Evolutionary conservation across 2,797 vertebrate genomes (phyloP).

Genomic region (Melanotaenia pygmaea): DNA sequence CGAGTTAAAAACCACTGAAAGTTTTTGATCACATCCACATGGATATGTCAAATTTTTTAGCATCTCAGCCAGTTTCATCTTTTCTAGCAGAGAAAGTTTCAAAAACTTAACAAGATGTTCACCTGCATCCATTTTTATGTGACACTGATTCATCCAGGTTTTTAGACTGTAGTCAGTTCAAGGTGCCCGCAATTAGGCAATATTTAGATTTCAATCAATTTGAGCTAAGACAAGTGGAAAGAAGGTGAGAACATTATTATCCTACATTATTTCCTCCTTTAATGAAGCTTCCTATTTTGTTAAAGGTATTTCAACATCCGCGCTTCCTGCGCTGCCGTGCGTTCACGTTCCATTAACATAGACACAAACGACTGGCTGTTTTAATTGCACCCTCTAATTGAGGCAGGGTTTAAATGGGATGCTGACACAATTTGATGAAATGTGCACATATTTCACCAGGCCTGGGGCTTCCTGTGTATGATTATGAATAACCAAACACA

Average conservation of each 20-base stretch:
- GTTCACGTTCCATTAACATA: conserved; percentile 54
- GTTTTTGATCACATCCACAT: background rate
- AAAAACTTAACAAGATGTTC: background rate
- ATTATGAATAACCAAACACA: conserved; percentile 49
- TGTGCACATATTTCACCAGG: conserved; percentile 41
- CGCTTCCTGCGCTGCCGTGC: conserved; percentile 9
- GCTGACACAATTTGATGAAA: conserved; percentile 55
- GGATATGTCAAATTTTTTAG: background rate
- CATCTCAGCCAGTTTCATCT: background rate
- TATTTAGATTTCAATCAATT: conserved; percentile 29
- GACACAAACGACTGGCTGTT: conserved; percentile 42
- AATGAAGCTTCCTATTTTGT: conserved; percentile 43
- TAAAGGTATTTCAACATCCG: conserved; percentile 31
- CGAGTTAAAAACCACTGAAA: background rate
- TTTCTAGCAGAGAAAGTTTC: background rate
- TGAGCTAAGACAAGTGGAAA: conserved; percentile 11
- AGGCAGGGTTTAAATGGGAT: conserved; percentile 50
- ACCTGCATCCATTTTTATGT: background rate
- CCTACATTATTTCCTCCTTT: conserved; percentile 31
- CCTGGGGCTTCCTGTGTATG: conserved; percentile 46
- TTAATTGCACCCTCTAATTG: conserved; percentile 64
- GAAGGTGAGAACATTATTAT: conserved; percentile 34
- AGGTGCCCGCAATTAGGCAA: background rate
- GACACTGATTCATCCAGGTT: background rate
- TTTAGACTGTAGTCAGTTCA: conserved; percentile 30